Percentiles rank a stretch among this genome's conserved stretches.
Evolutionary conservation across 2,888 invertebrate species (phyloP).

Genomic region (Caenorhabditis virilis): DNA sequence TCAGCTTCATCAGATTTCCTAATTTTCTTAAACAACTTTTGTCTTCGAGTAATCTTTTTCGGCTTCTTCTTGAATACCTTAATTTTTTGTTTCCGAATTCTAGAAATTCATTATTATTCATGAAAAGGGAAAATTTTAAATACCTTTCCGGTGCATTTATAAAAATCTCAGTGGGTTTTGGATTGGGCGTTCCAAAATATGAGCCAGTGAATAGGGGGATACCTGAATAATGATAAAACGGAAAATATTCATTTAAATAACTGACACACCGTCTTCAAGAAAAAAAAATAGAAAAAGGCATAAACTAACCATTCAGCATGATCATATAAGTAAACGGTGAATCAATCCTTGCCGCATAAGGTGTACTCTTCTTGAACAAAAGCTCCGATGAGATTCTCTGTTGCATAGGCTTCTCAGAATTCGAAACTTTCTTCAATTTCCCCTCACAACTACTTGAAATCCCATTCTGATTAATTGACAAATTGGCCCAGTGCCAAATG

Average conservation of each 20-base stretch:
- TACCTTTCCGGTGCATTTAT: conserved; percentile 27
- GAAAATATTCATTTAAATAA: not conserved
- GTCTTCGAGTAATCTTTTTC: conserved; percentile 13
- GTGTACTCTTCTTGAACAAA: conserved; percentile 8
- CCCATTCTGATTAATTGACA: conserved; percentile 6
- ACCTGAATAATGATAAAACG: not conserved
- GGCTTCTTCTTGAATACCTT: not conserved
- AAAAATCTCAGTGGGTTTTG: conserved; percentile 11
- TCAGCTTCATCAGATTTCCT: conserved; percentile 3
- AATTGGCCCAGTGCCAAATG: conserved; percentile 23
- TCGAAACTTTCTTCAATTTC: not conserved
- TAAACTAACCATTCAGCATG: conserved; percentile 5
- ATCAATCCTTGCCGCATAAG: conserved; percentile 23
- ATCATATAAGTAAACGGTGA: conserved; percentile 30
- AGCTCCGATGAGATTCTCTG: conserved; percentile 10
- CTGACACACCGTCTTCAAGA: too few species aligned
- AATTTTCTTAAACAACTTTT: conserved; percentile 15
- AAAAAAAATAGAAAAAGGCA: too few species aligned
- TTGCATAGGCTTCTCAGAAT: conserved; percentile 5
- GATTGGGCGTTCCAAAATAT: conserved; percentile 21
- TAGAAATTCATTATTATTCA: conserved; percentile 1
- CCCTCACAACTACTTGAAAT: not conserved
- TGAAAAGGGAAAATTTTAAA: not conserved
- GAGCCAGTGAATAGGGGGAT: conserved; percentile 31
- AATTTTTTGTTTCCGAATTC: conserved; percentile 15